phyloP scores from a whole-genome alignment of 2,113 vertebrate genomes.

The Trogon melanurus region DNA sequence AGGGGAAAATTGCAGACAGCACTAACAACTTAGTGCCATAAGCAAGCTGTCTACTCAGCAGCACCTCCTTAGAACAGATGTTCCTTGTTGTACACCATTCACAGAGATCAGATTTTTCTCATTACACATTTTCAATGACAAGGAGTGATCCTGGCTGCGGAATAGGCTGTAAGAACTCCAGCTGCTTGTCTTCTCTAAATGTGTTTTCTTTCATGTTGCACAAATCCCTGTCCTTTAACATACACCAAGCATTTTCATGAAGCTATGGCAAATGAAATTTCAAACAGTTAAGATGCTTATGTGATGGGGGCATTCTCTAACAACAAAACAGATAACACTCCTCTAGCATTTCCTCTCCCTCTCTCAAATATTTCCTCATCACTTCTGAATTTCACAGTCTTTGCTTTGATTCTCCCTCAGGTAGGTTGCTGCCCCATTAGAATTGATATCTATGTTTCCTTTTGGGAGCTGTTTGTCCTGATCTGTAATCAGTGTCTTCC shows the following conservation, averaged over 20 bases:
- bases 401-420: not conserved
- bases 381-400: not conserved
- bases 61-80: not conserved
- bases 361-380: not conserved
- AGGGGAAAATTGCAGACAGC: not conserved
- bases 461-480: not conserved
- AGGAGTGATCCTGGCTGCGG: not conserved
- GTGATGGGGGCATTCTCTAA: not conserved
- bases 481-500: not conserved
- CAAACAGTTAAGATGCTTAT: not conserved
- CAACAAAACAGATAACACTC: not conserved
- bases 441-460: not conserved
- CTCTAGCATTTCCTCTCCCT: not conserved
- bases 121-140: not conserved
- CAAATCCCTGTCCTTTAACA: not conserved
- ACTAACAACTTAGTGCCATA: not conserved
- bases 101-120: slow-evolving; percentile 14
- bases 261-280: not conserved
- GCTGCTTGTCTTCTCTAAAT: not conserved
- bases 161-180: not conserved
- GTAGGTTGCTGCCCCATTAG: not conserved
- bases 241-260: not conserved
- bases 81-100: not conserved
- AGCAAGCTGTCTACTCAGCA: not conserved
- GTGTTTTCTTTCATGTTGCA: not conserved